phyloP scores from a whole-genome alignment of 2,113 vertebrate genomes.

The Tetrao urogallus region DNA sequence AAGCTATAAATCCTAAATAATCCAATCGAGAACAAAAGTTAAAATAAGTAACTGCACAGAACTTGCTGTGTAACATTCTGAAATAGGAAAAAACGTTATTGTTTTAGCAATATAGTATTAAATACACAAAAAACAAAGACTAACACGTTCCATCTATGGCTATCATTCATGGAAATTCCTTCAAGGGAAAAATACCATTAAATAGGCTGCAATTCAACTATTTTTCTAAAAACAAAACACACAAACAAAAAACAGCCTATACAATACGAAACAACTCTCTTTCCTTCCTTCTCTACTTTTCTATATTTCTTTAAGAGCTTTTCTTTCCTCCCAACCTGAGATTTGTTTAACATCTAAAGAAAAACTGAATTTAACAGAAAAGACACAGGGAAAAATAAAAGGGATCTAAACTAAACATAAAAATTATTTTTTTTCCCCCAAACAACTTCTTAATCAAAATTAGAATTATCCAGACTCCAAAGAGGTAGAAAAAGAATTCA shows the following conservation, averaged over 20 bases:
- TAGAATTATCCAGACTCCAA: neutral
- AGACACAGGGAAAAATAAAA: neutral
- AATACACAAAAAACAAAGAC: neutral
- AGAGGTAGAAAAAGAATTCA: neutral
- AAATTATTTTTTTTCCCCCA: neutral
- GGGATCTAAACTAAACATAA: neutral
- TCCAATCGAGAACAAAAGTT: neutral
- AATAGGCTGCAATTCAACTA: neutral
- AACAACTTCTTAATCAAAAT: neutral
- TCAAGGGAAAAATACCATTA: neutral
- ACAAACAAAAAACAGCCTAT: neutral
- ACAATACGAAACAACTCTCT: neutral
- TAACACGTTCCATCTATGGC: neutral
- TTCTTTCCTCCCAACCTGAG: fast-evolving
- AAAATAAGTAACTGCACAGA: conserved; percentile 1
- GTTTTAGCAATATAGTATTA: too few relatives aligned
- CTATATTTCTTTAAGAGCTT: neutral
- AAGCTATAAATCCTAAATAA: neutral
- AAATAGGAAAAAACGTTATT: neutral
- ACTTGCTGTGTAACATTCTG: neutral
- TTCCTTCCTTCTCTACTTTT: neutral
- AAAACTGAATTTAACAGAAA: neutral
- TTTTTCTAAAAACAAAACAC: neutral
- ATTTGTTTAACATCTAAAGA: neutral
- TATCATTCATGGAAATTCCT: neutral